Base-by-base conservation (phyloP, 2,113 vertebrate species). In the Myodes glareolus region DNA sequence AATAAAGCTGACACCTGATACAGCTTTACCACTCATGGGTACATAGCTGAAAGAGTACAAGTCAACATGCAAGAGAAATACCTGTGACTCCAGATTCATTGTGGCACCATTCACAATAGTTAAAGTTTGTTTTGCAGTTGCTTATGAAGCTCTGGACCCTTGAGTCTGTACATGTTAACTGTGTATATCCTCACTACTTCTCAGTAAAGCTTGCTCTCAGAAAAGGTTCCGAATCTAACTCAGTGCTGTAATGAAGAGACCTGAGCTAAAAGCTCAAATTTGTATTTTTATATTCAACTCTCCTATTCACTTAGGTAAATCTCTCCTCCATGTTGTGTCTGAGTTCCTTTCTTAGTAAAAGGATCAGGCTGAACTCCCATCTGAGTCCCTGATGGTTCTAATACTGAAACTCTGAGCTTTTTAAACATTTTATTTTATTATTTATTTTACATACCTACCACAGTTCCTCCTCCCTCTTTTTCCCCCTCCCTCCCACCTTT, bases 281-380 rank as follows among this genome's bases (percentile, higher is more conserved):
- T 67, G 11, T 90, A 25, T 5, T 86, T 88, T 86, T 88, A 47
- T 70, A 78, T 19, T 84, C 45, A 63, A 10, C 9, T 94, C 77
- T 94, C 39, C 78, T 77, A 84, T 36, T 91, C 25, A 84, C 19
- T 14, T 92, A 27, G 27, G 16, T 29, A 92, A 82, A 17, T 88
- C 45, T 0, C 12, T 80, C 67, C 47, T 23, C 90, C 12, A 29
- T 31, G 90, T 86, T 84, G 10, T 90, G 11, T 12, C 90, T 92
- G 70, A 94, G 16, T 90, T 87, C 50, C n/a, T 55, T 12, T 81
- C n/a, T 58, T 90, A 82, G 68, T 73, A 91, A 93, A 96, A 85
- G 45, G 25, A 85, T 42, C 45, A 87, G 16, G 33, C 77, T 88
- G 31, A 19, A 88, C 65, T 63, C 12, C 75, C 73, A 7, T 94